Evolutionary conservation across 2,888 invertebrate genomes (phyloP), one percentile per base, ranked within the genome.

Genomic region (Arrhopalites spinosus): DNA sequence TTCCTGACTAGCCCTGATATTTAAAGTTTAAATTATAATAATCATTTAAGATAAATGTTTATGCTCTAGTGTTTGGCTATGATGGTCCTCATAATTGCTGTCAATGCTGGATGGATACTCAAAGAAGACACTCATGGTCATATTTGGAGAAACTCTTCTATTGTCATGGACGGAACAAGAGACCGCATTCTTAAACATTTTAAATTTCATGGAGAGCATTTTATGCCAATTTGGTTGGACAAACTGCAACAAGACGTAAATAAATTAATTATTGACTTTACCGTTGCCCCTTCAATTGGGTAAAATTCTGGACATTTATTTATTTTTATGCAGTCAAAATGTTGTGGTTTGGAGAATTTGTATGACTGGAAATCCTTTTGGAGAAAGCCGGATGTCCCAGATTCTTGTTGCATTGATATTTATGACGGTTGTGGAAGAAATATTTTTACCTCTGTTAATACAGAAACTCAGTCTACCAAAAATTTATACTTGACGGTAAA

Each of bases 401-500:
- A 76, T 67, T 76, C 75, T 5, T 76, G 75, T 45, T 76, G 75
- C 27, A 63, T 76, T 20, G 23, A 15, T 2, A 15, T 3, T 13
- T 66, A 8, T 15, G 8, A 47, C 7, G 72, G 72, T 8, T 73
- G 73, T 64, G 73, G 71, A 20, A 30, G 59, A 36, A 59, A 59
- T 30, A 17, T 59, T 61, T 70, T 70, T 70, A n/a, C 53, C 15
- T n/a, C 36, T 11, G 11, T 3, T 11, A 36, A 8, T 15, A 59
- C 59, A 36, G 25, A 25, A 13, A 50, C 50, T 68, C 68, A 50
- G 23, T n/a, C 25, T 27, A 50, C 43, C 17, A 25, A 25, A 25
- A 61, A 61, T 59, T 13, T 71, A 15, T 30, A 36, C 11, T 61
- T 59, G 1, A 59, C 56, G 71, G 71, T 71, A 71, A 20, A 5